phyloP scores from a whole-genome alignment of 2,888 invertebrate species.

The Microdon myrmicae region DNA sequence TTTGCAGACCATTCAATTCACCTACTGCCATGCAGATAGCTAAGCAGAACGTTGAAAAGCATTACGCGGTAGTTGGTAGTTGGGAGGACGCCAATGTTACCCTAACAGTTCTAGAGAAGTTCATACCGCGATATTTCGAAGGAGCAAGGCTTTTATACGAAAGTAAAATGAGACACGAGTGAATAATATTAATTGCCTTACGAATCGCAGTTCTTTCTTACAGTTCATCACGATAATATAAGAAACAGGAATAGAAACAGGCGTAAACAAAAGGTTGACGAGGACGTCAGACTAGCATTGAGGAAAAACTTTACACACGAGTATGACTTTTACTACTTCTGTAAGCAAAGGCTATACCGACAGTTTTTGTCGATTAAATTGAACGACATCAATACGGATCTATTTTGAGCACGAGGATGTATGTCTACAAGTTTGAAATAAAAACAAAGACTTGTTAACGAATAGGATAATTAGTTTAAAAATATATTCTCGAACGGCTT shows the following conservation, averaged over 20 bases:
- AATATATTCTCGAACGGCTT: too few species aligned
- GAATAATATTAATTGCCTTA: too few species aligned
- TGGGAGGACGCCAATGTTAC: conserved; percentile 89
- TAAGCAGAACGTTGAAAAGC: conserved; percentile 83
- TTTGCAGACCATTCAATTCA: conserved; percentile 83
- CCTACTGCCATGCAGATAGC: conserved; percentile 82
- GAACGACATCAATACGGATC: conserved; percentile 10
- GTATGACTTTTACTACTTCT: conserved; percentile 91
- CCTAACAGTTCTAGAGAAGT: conserved; percentile 82
- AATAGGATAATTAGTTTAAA: too few species aligned
- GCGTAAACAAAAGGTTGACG: conserved; percentile 85
- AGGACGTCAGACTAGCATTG: conserved; percentile 84
- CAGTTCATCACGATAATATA: conserved; percentile 58
- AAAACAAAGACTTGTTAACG: not conserved
- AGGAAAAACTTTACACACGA: conserved; percentile 86
- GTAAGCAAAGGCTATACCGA: conserved; percentile 82
- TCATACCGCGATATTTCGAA: conserved; percentile 84
- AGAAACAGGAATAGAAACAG: conserved; percentile 81
- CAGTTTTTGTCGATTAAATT: conserved; percentile 68
- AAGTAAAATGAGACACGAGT: conserved; percentile 70
- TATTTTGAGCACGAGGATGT: conserved; percentile 1
- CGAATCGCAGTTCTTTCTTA: conserved; percentile 27
- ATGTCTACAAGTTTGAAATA: not conserved
- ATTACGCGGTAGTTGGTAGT: conserved; percentile 88
- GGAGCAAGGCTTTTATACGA: conserved; percentile 80